Conservation (phyloP, 2,797 vertebrate genomes). For the Sebastiscus tertius region DNA sequence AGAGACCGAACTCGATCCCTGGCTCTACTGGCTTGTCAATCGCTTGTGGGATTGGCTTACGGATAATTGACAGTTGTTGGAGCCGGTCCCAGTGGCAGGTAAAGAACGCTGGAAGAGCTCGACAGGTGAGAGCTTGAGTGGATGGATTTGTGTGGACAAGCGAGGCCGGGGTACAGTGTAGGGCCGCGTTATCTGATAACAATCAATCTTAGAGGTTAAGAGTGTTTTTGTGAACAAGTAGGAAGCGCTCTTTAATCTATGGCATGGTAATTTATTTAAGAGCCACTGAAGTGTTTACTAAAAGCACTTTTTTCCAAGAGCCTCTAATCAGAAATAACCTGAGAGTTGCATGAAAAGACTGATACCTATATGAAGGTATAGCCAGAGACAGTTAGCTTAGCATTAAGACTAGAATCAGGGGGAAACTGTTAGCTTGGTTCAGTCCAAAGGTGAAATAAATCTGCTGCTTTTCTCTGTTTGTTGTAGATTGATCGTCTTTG, state of each 20-base stretch:
- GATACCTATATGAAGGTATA: background rate
- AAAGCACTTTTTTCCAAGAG: background rate
- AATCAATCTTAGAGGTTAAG: constrained; percentile 36
- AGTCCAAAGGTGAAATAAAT: background rate
- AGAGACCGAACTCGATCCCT: constrained; percentile 87
- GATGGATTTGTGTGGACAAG: constrained; percentile 42
- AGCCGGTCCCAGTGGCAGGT: constrained; percentile 76
- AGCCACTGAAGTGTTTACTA: background rate
- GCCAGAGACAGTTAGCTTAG: background rate
- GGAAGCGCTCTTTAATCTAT: constrained; percentile 13
- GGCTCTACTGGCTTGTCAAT: constrained; percentile 81
- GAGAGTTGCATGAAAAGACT: background rate
- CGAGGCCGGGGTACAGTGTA: constrained; percentile 19
- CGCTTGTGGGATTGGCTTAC: constrained; percentile 84
- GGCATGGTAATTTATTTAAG: background rate
- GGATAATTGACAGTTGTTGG: constrained; percentile 88
- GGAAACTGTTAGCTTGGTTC: background rate
- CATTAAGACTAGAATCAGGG: background rate
- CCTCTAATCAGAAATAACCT: background rate
- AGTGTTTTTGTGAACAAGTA: constrained; percentile 20
- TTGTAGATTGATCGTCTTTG: background rate
- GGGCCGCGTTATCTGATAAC: constrained; percentile 26
- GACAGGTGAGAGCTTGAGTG: constrained; percentile 64
- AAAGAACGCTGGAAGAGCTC: constrained; percentile 75
- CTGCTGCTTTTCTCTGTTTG: background rate